Base-by-base conservation (phyloP, 92 coral and sea anemone species). In the Porites evermanni region DNA sequence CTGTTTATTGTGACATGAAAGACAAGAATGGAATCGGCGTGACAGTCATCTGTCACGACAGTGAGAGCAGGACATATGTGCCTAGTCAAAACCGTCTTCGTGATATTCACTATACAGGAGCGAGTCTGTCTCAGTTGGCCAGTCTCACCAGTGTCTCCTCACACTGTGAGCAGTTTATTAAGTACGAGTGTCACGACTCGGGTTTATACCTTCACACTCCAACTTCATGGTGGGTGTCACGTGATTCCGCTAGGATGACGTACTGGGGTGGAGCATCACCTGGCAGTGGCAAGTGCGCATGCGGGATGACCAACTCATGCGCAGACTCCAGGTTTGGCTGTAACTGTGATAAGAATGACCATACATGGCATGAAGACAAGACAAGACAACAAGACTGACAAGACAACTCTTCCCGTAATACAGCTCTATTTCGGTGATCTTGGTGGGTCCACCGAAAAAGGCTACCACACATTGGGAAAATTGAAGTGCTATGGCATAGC, bases 21-120 rank as follows among this genome's bases (percentile, higher is more conserved):
- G 88, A 79, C 72, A 91, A 88, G 79, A 84, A 72, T 24, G 88
- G 91, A 50, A 80, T 82, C 1, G 91, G 91, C 75, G 91, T 88
- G 88, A 91, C 94, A 60, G 88, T 81, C 78, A 79, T 91, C 75
- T 80, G 94, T 75, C 89, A 91, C 81, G 89, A 91, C 76, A 87
- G 94, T 84, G 94, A 91, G 71, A 56, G 70, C n/a, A 87, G 89
- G 67, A 87, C 88, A 24, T 70, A 3, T 12, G 94, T 91, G 7
- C 54, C 72, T n/a, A 89, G 90, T n/a, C 81, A 10, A 64, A 58
- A 66, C 6, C 7, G 12, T 4, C 63, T 0, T 14, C 88, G 81
- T 21, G 77, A 84, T 54, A 71, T 89, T 70, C 64, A 19, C 23
- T 90, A 90, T 64, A 70, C 32, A 8, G 90, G 93, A 81, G 90